Base-by-base conservation (phyloP, 2,888 invertebrate genomes). In the Drosophila seclusa region DNA sequence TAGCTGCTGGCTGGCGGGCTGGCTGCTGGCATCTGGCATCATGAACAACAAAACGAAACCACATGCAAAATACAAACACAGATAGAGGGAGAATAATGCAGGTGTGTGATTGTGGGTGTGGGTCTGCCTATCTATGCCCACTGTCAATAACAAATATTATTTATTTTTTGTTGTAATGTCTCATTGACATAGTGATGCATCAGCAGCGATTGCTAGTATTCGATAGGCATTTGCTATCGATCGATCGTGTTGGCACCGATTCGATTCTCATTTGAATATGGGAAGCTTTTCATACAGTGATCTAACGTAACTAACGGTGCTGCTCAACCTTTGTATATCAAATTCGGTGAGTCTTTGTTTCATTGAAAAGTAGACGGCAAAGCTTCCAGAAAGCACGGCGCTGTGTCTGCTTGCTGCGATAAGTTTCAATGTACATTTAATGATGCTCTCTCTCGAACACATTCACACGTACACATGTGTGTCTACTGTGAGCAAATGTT, bases 351-450 rank as follows among this genome's bases (percentile, higher is more conserved):
- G 55, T 65, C 58, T 60, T 61, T 73, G 54, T 62, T 38, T 65
- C 66, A 64, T 49, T 80, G 31, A 60, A 54, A 36, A 45, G 53
- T 8, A 55, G 32, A 62, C 58, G 50, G 45, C 64, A 80, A 77
- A 68, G 77, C 62, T 68, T 68, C 45, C 50, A 48, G 58, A 73
- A 76, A 76, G 69, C 69, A 61, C 55, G 24, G 52, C 48, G 76
- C 57, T 53, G 63, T 66, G 58, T 62, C 38, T 68, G 45, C 61
- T 48, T 58, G 62, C 63, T 50, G 71, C 67, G 57, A 59, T 77
- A 68, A 63, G 68, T 85, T 71, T 65, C 55, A 73, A 71, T 66
- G 66, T 74, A 76, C 76, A 76, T 68, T 68, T 55, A 86, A 76
- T 54, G 58, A 59, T 81, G 81, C 80, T 68, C 63, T 80, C 59